Evolutionary conservation across 2,113 vertebrate species (phyloP), one percentile per base, ranked within the genome.

Genomic region (Tragelaphus scriptus): DNA sequence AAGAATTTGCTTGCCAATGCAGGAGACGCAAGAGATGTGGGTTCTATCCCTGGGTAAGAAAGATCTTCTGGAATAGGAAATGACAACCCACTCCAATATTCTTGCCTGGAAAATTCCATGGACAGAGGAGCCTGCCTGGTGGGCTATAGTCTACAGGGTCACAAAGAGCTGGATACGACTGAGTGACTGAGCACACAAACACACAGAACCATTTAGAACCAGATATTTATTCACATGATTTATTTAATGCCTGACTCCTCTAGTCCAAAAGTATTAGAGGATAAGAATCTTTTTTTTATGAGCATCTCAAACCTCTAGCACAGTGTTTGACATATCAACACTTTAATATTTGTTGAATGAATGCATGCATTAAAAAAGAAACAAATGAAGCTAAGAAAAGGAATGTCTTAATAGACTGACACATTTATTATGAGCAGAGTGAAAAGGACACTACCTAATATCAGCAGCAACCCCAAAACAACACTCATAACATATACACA

Each of bases 401-500:
- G 2, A 13, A 26, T 56, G 15, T 49, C n/a, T 25, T 32, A 63
- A 84, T 7, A 49, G 53, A 55, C 44, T 5, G 30, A 94, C 44
- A 40, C 36, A 30, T 81, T 85, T 58, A 40, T 25, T 87, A 44
- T 19, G 14, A 79, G 49, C 17, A 49, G 40, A 71, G 36, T 21
- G 40, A 59, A 51, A 17, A 12, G 11, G 10, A 0, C 4, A 19
- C 12, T 4, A 10, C 25, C 3, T 5, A 40, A 26, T 23, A 44
- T n/a, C 68, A 21, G 21, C 25, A 75, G 58, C 28, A n/a, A 40
- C 17, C 19, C 6, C 10, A 61, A 79, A 55, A 53, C 36, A 30
- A 68, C 14, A 21, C 14, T 30, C 5, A 2, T 15, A 8, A 58
- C 55, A 36, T 28, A 11, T 3, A 1, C 8, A 30, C 0, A 56